Conservation (phyloP, 2,113 vertebrate genomes). For the Clupea harengus region DNA sequence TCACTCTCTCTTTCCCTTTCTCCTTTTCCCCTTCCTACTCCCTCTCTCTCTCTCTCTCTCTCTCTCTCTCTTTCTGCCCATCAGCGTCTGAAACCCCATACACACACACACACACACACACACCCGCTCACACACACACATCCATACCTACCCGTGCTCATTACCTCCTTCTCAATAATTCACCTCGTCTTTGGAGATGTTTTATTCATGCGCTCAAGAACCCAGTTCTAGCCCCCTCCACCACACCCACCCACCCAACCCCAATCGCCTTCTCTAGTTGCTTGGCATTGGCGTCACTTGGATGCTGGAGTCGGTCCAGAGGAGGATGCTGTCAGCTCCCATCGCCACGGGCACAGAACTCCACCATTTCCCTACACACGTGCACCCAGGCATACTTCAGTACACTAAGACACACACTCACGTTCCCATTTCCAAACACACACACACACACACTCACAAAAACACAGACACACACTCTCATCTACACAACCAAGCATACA, state of each 20-base stretch:
- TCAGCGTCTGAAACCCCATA: not conserved
- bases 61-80: not conserved
- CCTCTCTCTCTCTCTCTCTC: not conserved
- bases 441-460: not conserved
- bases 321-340: not conserved
- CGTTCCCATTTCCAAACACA: not conserved
- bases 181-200: slow-evolving; percentile 61
- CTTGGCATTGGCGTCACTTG: slow-evolving; percentile 35
- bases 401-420: not conserved
- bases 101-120: not conserved
- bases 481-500: not conserved
- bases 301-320: slow-evolving; percentile 6
- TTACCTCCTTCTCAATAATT: slow-evolving; percentile 68
- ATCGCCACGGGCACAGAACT: not conserved
- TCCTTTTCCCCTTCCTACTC: not conserved
- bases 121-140: not conserved
- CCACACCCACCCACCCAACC: slow-evolving; percentile 21
- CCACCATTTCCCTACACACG: slow-evolving; percentile 8
- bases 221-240: slow-evolving; percentile 46
- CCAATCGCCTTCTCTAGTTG: slow-evolving; percentile 38
- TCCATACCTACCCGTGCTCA: slow-evolving; percentile 44
- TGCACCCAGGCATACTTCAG: not conserved
- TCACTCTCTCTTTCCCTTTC: not conserved
- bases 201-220: slow-evolving; percentile 67
- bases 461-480: not conserved